These are phyloP conservation scores for Tinea pellionella DNA, from an alignment of 2,888 invertebrate genomes.

Conservation along the genomic window DNA sequence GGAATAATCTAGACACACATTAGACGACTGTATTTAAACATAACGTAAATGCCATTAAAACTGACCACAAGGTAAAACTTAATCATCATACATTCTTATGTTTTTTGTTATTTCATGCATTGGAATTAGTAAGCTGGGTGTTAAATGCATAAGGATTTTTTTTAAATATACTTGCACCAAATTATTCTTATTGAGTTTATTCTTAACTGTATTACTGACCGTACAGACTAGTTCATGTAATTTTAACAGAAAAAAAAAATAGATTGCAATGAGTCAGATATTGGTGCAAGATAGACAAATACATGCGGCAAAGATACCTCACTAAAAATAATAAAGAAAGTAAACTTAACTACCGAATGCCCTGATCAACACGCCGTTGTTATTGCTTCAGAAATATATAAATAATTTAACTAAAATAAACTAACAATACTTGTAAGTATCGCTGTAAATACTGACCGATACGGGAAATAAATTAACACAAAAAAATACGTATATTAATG, in stretches of 20 bases:
- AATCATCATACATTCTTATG: background rate
- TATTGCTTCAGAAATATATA: constrained; percentile 31
- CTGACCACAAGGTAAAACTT: background rate
- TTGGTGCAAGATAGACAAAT: background rate
- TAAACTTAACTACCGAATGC: background rate
- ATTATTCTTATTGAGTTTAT: background rate
- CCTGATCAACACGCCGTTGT: constrained; percentile 10
- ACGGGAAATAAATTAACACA: constrained; percentile 66
- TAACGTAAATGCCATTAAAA: constrained; percentile 40
- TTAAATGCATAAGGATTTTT: background rate
- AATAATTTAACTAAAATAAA: constrained; percentile 30
- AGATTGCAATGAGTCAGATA: background rate
- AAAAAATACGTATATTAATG: constrained; percentile 38
- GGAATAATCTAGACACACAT: background rate
- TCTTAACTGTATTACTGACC: constrained; percentile 1
- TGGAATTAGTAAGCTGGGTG: background rate
- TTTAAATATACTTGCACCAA: background rate
- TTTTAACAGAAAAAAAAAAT: background rate
- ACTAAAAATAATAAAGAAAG: background rate
- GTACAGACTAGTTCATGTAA: background rate
- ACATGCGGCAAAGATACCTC: background rate
- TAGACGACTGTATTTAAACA: constrained; percentile 21
- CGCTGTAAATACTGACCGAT: constrained; percentile 65
- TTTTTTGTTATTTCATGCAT: background rate
- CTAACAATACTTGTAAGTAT: constrained; percentile 57